These are phyloP conservation scores for Pissodes strobi DNA, from an alignment of 1,140 invertebrate species.

Conservation along the genomic window DNA sequence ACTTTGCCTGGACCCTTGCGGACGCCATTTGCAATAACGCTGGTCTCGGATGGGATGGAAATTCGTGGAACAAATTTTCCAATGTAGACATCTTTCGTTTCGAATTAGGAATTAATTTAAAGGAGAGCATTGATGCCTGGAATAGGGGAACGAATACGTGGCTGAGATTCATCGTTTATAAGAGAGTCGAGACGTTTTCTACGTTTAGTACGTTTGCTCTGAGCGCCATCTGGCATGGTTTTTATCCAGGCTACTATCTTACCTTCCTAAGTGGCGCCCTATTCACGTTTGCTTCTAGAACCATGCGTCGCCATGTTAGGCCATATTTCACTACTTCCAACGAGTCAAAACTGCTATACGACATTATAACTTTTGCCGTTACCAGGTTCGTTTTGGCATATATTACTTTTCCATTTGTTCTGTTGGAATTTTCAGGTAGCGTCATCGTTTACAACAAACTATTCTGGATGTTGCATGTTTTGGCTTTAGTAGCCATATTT, in stretches of 20 bases:
- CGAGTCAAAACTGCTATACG: slow-evolving; percentile 72
- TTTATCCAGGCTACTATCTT: slow-evolving; percentile 96
- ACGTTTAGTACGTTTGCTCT: slow-evolving; percentile 81
- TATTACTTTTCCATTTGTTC: slow-evolving; percentile 84
- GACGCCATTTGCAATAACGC: slow-evolving; percentile 94
- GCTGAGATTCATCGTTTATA: slow-evolving; percentile 86
- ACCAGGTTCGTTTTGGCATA: slow-evolving; percentile 86
- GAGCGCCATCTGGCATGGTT: slow-evolving; percentile 96
- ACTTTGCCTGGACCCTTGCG: slow-evolving; percentile 93
- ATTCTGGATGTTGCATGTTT: slow-evolving; percentile 59
- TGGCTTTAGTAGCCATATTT: slow-evolving; percentile 52
- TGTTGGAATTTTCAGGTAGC: slow-evolving; percentile 73
- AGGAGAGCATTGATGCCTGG: slow-evolving; percentile 84
- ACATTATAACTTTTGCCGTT: slow-evolving; percentile 73
- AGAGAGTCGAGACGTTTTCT: slow-evolving; percentile 68
- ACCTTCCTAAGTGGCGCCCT: slow-evolving; percentile 89
- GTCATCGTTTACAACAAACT: slow-evolving; percentile 56
- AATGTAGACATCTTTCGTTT: slow-evolving; percentile 89
- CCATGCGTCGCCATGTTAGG: slow-evolving; percentile 67
- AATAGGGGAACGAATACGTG: slow-evolving; percentile 91
- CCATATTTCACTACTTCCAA: slow-evolving; percentile 73
- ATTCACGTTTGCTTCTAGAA: slow-evolving; percentile 82
- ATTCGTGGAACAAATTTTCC: slow-evolving; percentile 88
- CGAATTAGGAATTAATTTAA: slow-evolving; percentile 86
- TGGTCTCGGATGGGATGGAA: slow-evolving; percentile 90